A percentile compares a stretch with the other conserved stretches of the same genome.
Conservation (phyloP, 23 tunicate genomes). For the Halocynthia aurantium region DNA sequence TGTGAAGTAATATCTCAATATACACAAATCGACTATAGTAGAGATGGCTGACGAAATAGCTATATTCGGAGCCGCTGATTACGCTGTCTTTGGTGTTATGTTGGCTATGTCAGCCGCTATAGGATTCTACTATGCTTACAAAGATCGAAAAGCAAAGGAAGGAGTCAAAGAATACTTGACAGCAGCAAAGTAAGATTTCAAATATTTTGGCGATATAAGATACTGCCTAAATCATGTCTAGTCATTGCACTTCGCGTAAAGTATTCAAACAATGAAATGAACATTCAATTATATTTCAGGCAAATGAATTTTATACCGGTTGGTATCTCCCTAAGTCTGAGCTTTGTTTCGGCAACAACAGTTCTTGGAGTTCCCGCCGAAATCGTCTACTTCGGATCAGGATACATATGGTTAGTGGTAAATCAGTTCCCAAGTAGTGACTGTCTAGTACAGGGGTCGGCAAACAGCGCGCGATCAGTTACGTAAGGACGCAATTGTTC, state of each 20-base stretch:
- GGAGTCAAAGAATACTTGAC: constrained; percentile 21
- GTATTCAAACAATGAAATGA: too few species aligned
- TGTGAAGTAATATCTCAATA: too few species aligned
- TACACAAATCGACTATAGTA: background rate
- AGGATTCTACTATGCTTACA: constrained; percentile 26
- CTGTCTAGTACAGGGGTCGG: too few species aligned
- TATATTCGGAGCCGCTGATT: constrained; percentile 21
- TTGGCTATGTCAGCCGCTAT: constrained; percentile 28
- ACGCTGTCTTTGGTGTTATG: constrained; percentile 20
- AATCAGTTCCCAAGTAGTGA: background rate
- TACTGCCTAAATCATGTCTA: too few species aligned
- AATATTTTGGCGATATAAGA: too few species aligned
- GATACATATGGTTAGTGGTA: constrained; percentile 23
- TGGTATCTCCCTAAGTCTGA: background rate
- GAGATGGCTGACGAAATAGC: background rate
- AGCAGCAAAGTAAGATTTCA: constrained; percentile 9
- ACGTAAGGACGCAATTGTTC: too few species aligned
- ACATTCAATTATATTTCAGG: too few species aligned
- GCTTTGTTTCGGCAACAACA: constrained; percentile 15
- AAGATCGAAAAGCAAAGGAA: constrained; percentile 28
- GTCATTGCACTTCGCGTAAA: too few species aligned
- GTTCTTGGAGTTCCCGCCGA: constrained; percentile 35
- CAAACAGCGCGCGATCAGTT: too few species aligned
- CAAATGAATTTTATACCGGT: too few species aligned
- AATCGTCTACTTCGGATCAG: constrained; percentile 22